Evolutionary conservation across 2,888 invertebrate genomes (phyloP), one percentile per base, ranked within the genome.

Genomic region (Xestia c-nigrum): DNA sequence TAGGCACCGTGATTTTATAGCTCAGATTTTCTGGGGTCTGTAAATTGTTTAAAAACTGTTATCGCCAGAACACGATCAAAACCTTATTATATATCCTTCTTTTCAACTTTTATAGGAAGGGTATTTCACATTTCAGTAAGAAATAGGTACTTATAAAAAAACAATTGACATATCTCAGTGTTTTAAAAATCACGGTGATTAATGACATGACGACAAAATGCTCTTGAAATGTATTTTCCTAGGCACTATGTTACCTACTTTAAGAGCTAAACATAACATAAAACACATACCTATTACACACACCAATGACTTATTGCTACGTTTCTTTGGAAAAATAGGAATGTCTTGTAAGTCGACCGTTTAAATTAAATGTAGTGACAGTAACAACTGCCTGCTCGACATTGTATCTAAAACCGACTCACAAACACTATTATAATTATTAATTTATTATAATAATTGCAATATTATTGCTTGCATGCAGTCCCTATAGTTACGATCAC

Each of bases 291-390:
- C 63, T 59, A 16, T 16, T 63, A 68, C 63, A 84, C 63, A 72
- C 64, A 77, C 38, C 65, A 74, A 64, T 40, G 65, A 74, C 88
- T 87, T 85, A 87, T 59, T 63, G 59, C 83, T 87, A 87, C 52
- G 50, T 73, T 83, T 87, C 86, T 87, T 87, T 87, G 87, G 87
- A 88, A 86, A 84, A 80, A 84, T 86, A 87, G 88, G 87, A 87
- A 87, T 88, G 86, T 78, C 76, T 78, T 78, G 74, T 61, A 83
- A 79, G 76, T 79, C 70, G 66, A 76, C 65, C 69, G 70, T 76
- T 79, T 77, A 72, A 73, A 79, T 61, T 67, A 70, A 71, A 74
- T n/a, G 70, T 79, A 74, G 73, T 74, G 74, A 59, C 63, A 64
- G 59, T 38, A 57, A 40, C 61, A 73, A 70, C 63, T 52, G 14